Percentiles rank a stretch among this genome's conserved stretches.
phyloP scores from a whole-genome alignment of 2,888 invertebrate genomes.

The Coenonympha glycerion region DNA sequence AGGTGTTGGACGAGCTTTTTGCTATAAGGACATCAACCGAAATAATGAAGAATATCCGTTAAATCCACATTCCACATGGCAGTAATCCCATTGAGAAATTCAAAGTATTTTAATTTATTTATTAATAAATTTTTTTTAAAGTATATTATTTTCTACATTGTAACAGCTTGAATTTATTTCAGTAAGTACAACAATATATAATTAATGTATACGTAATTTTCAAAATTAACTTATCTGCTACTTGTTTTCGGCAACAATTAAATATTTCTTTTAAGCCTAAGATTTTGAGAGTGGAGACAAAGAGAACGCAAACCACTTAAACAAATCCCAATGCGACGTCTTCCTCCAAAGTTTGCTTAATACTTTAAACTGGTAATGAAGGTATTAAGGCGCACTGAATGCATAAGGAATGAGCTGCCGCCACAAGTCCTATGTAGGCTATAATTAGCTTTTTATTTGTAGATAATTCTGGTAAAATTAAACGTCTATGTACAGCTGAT shows the following conservation, averaged over 20 bases:
- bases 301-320: conserved; percentile 42
- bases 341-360: conserved; percentile 65
- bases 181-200: too few relatives aligned
- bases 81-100: too few relatives aligned
- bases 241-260: neutral
- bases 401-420: conserved; percentile 43
- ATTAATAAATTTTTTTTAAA: too few relatives aligned
- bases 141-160: too few relatives aligned
- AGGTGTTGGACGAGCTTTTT: too few relatives aligned
- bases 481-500: neutral
- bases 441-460: conserved; percentile 55
- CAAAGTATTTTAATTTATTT: too few relatives aligned
- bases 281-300: conserved; percentile 35
- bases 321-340: conserved; percentile 59
- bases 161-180: too few relatives aligned
- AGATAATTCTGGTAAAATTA: neutral
- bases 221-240: neutral
- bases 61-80: too few relatives aligned
- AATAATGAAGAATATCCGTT: too few relatives aligned
- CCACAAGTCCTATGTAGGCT: conserved; percentile 48
- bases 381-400: conserved; percentile 71
- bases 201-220: too few relatives aligned
- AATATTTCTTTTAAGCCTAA: conserved; percentile 38
- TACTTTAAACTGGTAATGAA: conserved; percentile 75
- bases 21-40: too few relatives aligned